A percentile compares a stretch with the other conserved stretches of the same genome.
Evolutionary conservation across 2,888 invertebrate genomes (phyloP).

Genomic region (Drosophila tanythrix): DNA sequence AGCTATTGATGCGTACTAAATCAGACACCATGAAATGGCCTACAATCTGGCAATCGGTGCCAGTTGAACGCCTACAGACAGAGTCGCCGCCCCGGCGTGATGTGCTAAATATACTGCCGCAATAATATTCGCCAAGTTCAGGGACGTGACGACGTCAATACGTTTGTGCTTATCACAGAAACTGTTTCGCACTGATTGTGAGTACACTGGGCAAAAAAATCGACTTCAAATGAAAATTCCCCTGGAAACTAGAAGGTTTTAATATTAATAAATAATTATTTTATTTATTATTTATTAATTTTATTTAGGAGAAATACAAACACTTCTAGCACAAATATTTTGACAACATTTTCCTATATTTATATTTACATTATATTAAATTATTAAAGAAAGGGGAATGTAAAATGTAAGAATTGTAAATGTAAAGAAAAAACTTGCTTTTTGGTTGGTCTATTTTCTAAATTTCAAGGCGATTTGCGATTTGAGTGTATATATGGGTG

Average conservation of each 20-base stretch:
- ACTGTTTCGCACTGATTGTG: constrained; percentile 13
- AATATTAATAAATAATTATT: background rate
- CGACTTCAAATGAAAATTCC: background rate
- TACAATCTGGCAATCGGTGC: constrained; percentile 19
- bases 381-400: background rate
- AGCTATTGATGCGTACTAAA: constrained; percentile 27
- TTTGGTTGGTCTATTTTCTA: background rate
- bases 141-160: constrained; percentile 39
- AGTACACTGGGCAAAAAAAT: background rate
- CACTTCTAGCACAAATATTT: background rate
- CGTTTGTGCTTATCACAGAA: constrained; percentile 47
- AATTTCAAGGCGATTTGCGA: background rate
- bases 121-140: constrained; percentile 81
- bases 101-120: constrained; percentile 7
- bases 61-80: constrained; percentile 14
- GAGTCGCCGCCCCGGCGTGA: background rate
- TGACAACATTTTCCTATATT: too few relatives aligned
- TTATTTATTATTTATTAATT: too few relatives aligned
- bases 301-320: background rate
- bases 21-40: constrained; percentile 28
- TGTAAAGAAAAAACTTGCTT: too few relatives aligned
- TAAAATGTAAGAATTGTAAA: background rate
- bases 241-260: background rate
- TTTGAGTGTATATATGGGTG: background rate
- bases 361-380: background rate